Base-by-base conservation (phyloP, 1,140 invertebrate genomes). In the Coptotermes formosanus region DNA sequence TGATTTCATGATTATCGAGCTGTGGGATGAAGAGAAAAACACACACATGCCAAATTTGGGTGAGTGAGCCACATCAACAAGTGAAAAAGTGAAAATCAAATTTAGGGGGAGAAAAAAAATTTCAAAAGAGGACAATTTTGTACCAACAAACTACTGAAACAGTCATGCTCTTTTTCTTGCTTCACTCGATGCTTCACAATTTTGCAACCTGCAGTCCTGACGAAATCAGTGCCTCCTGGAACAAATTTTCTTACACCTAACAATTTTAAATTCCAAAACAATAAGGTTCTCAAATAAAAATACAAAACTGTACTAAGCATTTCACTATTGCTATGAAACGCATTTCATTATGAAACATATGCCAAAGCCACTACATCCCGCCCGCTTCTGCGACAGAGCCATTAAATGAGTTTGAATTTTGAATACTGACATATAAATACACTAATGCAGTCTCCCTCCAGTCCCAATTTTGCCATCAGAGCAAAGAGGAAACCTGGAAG, bases 1-100 rank as follows among this genome's bases (percentile, higher is more conserved):
- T 97, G 95, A 99, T 99, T 97, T 99, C 98, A 94, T 99, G 96
- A 96, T 98, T 98, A 97, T 99, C 97, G 94, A 98, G 97, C 98
- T 98, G 95, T 95, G 95, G 95, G 94, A 93, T 92, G 92, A 92
- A 94, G 92, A 94, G 94, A 92, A 92, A 93, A 88, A 87, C 90
- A 93, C 90, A 93, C 91, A 93, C 91, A 93, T 93, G 93, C 93
- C 93, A 94, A 93, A 93, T 93, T 92, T 92, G 91, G 90, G 91
- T 91, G 86, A 87, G 86, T 86, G 85, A 87, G 86, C 86, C 90
- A 89, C 89, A 90, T 89, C 87, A 89, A 88, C 86, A 87, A 87
- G 86, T 87, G 83, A 86, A 87, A 88, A 88, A 87, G 83, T 30
- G 23, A 84, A 87, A 83, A 82, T n/a, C 84, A 48, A 84, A 87